Base-by-base conservation (phyloP, 2,888 invertebrate species). In the Cephus nigrinus region DNA sequence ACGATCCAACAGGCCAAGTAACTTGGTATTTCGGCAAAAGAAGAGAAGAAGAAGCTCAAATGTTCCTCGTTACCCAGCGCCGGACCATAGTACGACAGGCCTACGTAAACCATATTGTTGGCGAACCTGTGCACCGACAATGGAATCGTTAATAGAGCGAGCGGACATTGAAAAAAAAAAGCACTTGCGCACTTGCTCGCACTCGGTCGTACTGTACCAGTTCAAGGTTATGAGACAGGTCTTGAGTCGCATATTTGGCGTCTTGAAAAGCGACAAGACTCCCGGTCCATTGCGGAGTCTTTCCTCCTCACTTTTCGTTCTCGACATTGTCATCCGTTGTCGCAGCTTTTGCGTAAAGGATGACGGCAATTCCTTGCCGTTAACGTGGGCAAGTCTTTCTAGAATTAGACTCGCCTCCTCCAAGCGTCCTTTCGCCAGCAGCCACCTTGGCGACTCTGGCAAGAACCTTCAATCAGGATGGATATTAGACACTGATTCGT, bases 371-470 rank as follows among this genome's bases (percentile, higher is more conserved):
- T 95, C 93, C 86, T 96, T 95, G 0, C 95, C 94, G 89, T 98
- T 98, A 0, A 96, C 93, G 86, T 93, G 93, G 3, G 98, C 98
- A 86, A 97, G 94, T 30, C 93, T 94, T 92, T 96, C 95, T 9
- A 98, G 91, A 81, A 97, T 95, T 81, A 93, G 93, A 79, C 96
- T 94, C 0, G 97, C 98, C 92, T 97, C 97, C 88, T 96, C 96
- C 68, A 97, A 93, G 80, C 95, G 93, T 23, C 96, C 97, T 88
- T 95, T 95, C 88, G 97, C 96, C 34, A 98, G 91, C n/a, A 98
- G 92, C 98, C 98, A 98, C 84, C 98, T 93, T 1, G 98, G 97
- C 11, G 97, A 98, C 92, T 98, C 98, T 0, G 98, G 98, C 87
- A 98, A 93, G 82, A 96, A 95, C 92, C 94, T 93, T 82, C 3